A percentile compares a stretch with the other conserved stretches of the same genome.
Conservation (phyloP, 2,888 invertebrate species). For the Hydropsyche betteni region DNA sequence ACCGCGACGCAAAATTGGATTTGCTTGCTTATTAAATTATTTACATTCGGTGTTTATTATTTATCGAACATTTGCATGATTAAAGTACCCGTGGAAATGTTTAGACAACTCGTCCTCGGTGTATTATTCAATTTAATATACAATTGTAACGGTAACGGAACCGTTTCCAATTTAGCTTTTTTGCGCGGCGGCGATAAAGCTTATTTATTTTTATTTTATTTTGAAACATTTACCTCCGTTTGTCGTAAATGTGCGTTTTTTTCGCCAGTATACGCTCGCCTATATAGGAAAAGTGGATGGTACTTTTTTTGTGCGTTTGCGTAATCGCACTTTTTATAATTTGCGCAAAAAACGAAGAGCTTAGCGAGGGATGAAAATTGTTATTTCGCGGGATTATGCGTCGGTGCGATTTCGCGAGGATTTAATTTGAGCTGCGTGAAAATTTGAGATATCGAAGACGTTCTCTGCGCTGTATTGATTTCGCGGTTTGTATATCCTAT, state of each 20-base stretch:
- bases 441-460: slow-evolving; percentile 9
- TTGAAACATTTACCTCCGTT: background rate
- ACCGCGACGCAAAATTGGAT: background rate
- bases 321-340: slow-evolving; percentile 31
- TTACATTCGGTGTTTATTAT: slow-evolving; percentile 11
- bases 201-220: slow-evolving; percentile 17
- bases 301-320: background rate
- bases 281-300: too few relatives aligned
- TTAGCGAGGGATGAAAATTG: slow-evolving; percentile 29
- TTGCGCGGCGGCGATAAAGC: slow-evolving; percentile 16
- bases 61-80: slow-evolving; percentile 17
- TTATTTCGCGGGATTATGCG: slow-evolving; percentile 29
- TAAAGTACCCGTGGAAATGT: too few relatives aligned
- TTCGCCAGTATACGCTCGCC: background rate
- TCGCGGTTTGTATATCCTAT: too few relatives aligned
- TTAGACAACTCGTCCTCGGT: background rate
- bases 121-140: background rate
- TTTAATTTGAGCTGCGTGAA: slow-evolving; percentile 29
- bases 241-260: slow-evolving; percentile 7
- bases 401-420: slow-evolving; percentile 7
- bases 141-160: background rate
- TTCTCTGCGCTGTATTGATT: too few relatives aligned
- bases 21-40: background rate
- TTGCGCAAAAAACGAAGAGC: slow-evolving; percentile 27
- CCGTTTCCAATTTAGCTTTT: slow-evolving; percentile 36